phyloP scores from a whole-genome alignment of 2,113 vertebrate genomes.

The Platysteira castanea region DNA sequence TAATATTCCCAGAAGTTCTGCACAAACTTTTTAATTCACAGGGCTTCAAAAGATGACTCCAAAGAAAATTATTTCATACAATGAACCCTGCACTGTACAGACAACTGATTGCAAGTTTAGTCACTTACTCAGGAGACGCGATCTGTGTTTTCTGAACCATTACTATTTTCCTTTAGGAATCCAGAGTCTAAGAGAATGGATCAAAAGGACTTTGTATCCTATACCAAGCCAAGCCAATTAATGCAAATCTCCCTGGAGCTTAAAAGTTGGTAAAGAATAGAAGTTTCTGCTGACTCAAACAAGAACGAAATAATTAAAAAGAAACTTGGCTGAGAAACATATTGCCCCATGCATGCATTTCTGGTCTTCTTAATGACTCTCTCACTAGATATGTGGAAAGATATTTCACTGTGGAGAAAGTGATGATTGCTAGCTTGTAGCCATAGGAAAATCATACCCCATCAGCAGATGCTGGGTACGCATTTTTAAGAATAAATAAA shows the following conservation, averaged over 20 bases:
- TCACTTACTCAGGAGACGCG: background rate
- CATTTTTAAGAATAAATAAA: background rate
- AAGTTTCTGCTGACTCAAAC: background rate
- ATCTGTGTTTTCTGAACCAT: background rate
- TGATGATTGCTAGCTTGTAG: background rate
- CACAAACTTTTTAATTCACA: background rate
- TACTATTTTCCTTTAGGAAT: background rate
- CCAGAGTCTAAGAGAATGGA: background rate
- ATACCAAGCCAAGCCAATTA: background rate
- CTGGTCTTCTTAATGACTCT: background rate
- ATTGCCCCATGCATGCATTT: background rate
- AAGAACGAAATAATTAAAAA: background rate
- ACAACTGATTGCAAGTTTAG: background rate
- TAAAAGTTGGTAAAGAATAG: background rate
- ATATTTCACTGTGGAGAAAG: background rate
- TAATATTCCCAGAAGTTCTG: background rate
- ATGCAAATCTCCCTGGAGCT: background rate
- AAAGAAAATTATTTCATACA: background rate
- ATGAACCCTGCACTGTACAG: background rate
- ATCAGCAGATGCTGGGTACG: accelerated
- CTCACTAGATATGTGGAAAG: background rate
- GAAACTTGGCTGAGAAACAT: background rate
- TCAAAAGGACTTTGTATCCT: background rate
- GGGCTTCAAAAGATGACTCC: background rate
- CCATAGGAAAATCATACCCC: background rate